phyloP scores from a whole-genome alignment of 2,888 invertebrate genomes.

The Sarcophaga rosellei region DNA sequence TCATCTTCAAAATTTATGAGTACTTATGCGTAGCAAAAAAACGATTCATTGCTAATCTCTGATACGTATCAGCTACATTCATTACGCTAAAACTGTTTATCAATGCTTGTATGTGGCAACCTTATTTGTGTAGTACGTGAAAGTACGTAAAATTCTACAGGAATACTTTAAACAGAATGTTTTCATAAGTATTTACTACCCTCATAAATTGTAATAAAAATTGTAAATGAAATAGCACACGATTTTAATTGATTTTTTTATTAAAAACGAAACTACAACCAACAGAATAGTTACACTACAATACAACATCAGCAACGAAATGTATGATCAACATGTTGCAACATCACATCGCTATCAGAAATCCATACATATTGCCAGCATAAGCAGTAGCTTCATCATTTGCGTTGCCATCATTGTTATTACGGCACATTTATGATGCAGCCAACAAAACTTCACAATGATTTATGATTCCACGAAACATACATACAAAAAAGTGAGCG shows the following conservation, averaged over 20 bases:
- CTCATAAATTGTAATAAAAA: constrained; percentile 56
- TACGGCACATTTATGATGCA: constrained; percentile 47
- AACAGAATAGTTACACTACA: neutral
- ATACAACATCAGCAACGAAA: neutral
- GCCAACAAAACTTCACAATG: constrained; percentile 53
- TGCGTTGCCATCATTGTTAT: constrained; percentile 30
- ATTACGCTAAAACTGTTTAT: too few relatives aligned
- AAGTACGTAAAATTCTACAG: too few relatives aligned
- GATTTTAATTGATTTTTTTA: constrained; percentile 61
- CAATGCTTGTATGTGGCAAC: too few relatives aligned
- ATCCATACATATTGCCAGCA: neutral
- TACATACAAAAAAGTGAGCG: neutral
- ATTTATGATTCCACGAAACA: constrained; percentile 53
- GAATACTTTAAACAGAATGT: constrained; percentile 2
- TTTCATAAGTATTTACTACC: constrained; percentile 9
- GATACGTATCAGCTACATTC: too few relatives aligned
- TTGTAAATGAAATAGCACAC: constrained; percentile 5
- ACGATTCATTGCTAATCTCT: too few relatives aligned
- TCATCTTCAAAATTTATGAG: too few relatives aligned
- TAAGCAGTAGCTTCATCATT: neutral
- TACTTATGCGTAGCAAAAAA: too few relatives aligned
- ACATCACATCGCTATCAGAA: too few relatives aligned
- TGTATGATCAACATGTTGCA: neutral
- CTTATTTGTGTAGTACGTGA: too few relatives aligned
- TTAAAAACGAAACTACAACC: constrained; percentile 26